phyloP scores from a whole-genome alignment of 2,888 invertebrate genomes.

The Megamerina dolium region DNA sequence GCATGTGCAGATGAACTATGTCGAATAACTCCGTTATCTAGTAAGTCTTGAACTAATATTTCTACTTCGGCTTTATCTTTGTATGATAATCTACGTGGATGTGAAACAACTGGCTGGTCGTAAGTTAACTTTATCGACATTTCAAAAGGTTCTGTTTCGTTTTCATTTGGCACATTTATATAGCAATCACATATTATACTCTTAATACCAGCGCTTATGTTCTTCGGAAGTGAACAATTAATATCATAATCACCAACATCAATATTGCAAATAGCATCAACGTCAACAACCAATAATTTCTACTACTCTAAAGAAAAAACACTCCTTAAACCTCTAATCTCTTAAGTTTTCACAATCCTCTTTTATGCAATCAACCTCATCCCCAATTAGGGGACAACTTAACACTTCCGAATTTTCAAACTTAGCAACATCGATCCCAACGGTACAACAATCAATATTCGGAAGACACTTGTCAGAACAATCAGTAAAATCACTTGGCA shows the following conservation, averaged over 20 bases:
- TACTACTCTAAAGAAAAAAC: not conserved
- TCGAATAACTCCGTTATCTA: slow-evolving; percentile 7
- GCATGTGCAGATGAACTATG: slow-evolving; percentile 1
- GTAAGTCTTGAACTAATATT: slow-evolving; percentile 2
- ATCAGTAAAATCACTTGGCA: too few species aligned
- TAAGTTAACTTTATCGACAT: not conserved
- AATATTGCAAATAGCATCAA: slow-evolving; percentile 1
- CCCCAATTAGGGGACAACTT: too few species aligned
- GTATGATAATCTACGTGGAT: slow-evolving; percentile 4
- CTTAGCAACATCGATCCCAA: slow-evolving; percentile 1
- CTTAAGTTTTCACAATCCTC: too few species aligned
- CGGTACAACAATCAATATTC: too few species aligned
- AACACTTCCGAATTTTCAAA: too few species aligned
- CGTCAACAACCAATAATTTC: slow-evolving; percentile 2
- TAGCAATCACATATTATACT: not conserved
- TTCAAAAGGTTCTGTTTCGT: slow-evolving; percentile 1
- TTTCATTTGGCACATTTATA: slow-evolving; percentile 1
- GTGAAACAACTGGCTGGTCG: not conserved
- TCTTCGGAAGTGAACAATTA: slow-evolving; percentile 1
- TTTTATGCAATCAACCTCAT: too few species aligned
- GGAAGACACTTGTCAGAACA: too few species aligned
- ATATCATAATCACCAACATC: slow-evolving; percentile 2
- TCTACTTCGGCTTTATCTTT: slow-evolving; percentile 3
- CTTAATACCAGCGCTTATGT: not conserved
- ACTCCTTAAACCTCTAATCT: too few species aligned